Evolutionary conservation across 1,140 invertebrate genomes (phyloP).

Genomic region (Oncopodura yosiiana): DNA sequence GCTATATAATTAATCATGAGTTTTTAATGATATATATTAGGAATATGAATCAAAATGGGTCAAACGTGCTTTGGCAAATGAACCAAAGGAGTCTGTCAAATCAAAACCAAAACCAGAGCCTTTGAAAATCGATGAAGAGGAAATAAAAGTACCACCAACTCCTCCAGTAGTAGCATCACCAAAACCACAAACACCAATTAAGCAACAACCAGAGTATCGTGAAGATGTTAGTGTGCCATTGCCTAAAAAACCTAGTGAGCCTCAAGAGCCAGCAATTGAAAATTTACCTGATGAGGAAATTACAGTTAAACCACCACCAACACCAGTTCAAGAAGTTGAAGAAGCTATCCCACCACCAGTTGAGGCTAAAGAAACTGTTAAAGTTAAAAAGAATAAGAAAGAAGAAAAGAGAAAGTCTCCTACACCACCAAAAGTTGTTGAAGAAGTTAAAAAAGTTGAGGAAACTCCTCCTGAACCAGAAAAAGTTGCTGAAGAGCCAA

Average conservation of each 20-base stretch:
- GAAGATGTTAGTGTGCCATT: neutral
- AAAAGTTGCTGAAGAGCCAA: neutral
- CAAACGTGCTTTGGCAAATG: neutral
- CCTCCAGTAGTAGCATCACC: neutral
- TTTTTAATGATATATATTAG: neutral
- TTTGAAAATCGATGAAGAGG: neutral
- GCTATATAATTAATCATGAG: neutral
- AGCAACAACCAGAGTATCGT: neutral
- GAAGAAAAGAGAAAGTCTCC: no score
- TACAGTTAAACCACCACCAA: constrained; percentile 8
- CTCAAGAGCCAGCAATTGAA: neutral
- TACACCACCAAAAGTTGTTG: neutral
- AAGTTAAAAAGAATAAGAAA: no score
- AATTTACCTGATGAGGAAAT: constrained; percentile 11
- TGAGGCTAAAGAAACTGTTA: constrained; percentile 16
- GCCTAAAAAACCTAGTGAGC: constrained; percentile 11
- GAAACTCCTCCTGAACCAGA: neutral
- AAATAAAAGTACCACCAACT: neutral
- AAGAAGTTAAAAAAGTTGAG: neutral
- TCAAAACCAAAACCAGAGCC: neutral
- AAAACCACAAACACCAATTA: neutral
- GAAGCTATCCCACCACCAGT: neutral
- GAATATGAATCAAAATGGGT: constrained; percentile 17
- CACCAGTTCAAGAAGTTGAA: constrained; percentile 14
- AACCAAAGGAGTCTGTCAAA: neutral